Base-by-base conservation (phyloP, 2,113 vertebrate species). In the Heliornis fulica region DNA sequence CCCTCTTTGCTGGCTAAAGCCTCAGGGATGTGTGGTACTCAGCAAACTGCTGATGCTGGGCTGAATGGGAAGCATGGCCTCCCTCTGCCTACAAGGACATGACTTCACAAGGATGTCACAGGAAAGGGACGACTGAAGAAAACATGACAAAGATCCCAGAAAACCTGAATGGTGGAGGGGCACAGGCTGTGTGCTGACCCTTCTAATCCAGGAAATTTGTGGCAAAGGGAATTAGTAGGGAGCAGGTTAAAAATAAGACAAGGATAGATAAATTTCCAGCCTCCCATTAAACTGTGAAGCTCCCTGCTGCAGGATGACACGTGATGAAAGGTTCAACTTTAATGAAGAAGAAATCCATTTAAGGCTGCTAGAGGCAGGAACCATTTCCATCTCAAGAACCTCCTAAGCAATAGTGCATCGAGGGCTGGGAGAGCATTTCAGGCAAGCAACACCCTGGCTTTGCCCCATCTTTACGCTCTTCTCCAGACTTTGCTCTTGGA, bases 141-240 rank as follows among this genome's bases (percentile, higher is more conserved):
- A 63, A 50, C 7, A 3, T 4, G 18, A 19, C 36, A 53, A 71
- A 76, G n/a, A 13, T 7, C 45, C 16, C 45, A 77, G 68, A 50
- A 80, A 83, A 26, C 36, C 22, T 11, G 9, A 40, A 21, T 4
- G 50, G 28, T 34, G 45, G 48, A 2, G 0, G 1, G 13, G 14
- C 25, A n/a, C 5, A n/a, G 45, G 31, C 57, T 83, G 13, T 29
- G 68, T 69, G 36, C 54, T 93, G 84, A 18, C 26, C 84, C 15
- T 72, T 59, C 57, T 63, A 34, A 50, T 45, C 38, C 3, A 6
- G 59, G 36, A 61, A 75, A 51, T 17, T 15, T 41, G 61, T 32
- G 16, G 8, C 21, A 54, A 54, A 70, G 50, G 45, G 50, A 80
- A 66, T 21, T 56, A 43, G 20, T 18, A 54, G 43, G 19, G 34